These are phyloP conservation scores for Borostomias antarcticus DNA, from an alignment of 2,797 vertebrate genomes.

Conservation along the genomic window DNA sequence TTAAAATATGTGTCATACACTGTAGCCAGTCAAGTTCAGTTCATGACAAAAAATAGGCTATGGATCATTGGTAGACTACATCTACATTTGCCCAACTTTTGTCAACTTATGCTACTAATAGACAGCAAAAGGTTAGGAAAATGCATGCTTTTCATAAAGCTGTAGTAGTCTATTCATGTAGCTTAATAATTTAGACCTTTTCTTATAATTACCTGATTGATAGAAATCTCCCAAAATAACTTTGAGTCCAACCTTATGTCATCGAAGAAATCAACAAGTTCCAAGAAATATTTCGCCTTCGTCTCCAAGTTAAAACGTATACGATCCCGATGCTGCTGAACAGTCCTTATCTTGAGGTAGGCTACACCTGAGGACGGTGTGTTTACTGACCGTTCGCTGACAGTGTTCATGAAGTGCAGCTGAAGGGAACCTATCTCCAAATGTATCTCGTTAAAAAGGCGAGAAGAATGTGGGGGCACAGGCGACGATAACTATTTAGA, in stretches of 20 bases:
- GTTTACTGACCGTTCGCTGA: constrained; percentile 46
- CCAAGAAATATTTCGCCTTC: constrained; percentile 57
- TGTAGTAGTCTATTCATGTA: neutral
- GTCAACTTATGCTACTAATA: too few species aligned
- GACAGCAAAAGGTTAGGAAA: too few species aligned
- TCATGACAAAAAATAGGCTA: neutral
- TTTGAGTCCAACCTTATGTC: constrained; percentile 57
- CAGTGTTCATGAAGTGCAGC: constrained; percentile 22
- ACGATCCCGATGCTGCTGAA: constrained; percentile 49
- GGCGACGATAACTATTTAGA: constrained; percentile 51
- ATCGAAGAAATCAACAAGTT: constrained; percentile 59
- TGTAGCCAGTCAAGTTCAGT: neutral
- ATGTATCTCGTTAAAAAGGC: constrained; percentile 37
- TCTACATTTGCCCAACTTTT: too few species aligned
- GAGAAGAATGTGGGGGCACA: constrained; percentile 22
- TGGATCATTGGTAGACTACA: too few species aligned
- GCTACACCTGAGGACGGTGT: constrained; percentile 66
- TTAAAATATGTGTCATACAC: neutral
- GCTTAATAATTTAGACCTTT: neutral
- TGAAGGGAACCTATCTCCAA: constrained; percentile 31
- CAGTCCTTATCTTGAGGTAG: constrained; percentile 50
- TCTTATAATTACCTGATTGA: constrained; percentile 59
- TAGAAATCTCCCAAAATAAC: constrained; percentile 51
- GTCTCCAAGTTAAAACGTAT: constrained; percentile 49
- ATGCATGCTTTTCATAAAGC: neutral